Percentiles rank a stretch among this genome's conserved stretches.
phyloP scores from a whole-genome alignment of 2,113 vertebrate species.

The Spea multiplicata region DNA sequence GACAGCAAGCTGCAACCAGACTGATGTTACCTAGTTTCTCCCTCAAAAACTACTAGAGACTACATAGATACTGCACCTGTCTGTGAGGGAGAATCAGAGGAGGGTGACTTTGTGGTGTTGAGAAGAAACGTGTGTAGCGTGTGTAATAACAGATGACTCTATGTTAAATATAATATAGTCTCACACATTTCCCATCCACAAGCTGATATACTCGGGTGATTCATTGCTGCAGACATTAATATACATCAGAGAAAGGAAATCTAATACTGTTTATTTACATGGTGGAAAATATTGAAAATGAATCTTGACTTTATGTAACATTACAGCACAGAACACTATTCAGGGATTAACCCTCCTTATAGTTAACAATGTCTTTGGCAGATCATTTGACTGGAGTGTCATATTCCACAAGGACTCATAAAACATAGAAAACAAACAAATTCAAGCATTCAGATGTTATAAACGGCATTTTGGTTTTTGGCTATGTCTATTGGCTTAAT shows the following conservation, averaged over 20 bases:
- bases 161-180: too few relatives aligned
- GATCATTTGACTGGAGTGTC: constrained; percentile 15
- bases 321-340: constrained; percentile 10
- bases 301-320: neutral
- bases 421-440: neutral
- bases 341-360: constrained; percentile 1
- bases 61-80: too few relatives aligned
- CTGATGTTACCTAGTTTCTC: too few relatives aligned
- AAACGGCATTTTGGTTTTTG: neutral
- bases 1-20: too few relatives aligned
- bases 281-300: neutral
- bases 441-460: neutral
- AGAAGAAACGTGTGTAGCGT: too few relatives aligned
- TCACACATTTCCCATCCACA: too few relatives aligned
- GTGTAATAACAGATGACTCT: too few relatives aligned
- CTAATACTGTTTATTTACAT: constrained; percentile 9
- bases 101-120: too few relatives aligned
- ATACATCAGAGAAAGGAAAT: neutral
- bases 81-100: too few relatives aligned
- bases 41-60: too few relatives aligned
- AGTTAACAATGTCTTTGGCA: constrained; percentile 9
- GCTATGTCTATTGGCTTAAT: neutral
- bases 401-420: constrained; percentile 1
- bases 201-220: too few relatives aligned
- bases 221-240: neutral